phyloP scores from a whole-genome alignment of 2,888 invertebrate species.

The Anthrax anthrax region DNA sequence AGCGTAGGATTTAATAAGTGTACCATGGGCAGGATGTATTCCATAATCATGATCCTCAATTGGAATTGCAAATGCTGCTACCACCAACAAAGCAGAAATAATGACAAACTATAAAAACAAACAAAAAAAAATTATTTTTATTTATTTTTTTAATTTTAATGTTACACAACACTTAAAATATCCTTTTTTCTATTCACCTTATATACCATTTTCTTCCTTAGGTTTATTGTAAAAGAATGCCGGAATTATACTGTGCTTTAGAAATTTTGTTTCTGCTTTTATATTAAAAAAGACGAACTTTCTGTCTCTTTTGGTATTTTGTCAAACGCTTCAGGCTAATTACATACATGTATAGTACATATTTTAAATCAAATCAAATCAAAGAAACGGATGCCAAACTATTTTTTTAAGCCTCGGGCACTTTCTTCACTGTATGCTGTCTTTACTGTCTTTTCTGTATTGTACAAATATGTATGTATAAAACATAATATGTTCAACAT shows the following conservation, averaged over 20 bases:
- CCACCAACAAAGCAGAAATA: slow-evolving; percentile 5
- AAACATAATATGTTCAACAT: too few species aligned
- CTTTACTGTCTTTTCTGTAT: neutral
- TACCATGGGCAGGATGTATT: neutral
- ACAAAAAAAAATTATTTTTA: neutral
- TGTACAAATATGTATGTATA: too few species aligned
- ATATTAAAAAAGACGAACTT: neutral
- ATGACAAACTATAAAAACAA: slow-evolving; percentile 7
- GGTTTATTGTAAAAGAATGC: neutral
- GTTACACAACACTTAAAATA: neutral
- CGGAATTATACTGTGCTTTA: neutral
- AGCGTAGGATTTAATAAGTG: neutral
- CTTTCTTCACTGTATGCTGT: neutral
- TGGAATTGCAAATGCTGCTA: slow-evolving; percentile 6
- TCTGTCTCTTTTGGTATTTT: neutral
- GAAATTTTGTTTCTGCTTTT: neutral
- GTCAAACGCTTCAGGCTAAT: neutral
- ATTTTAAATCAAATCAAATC: too few species aligned
- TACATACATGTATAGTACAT: too few species aligned
- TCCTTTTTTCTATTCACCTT: slow-evolving; percentile 2
- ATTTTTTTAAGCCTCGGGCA: neutral
- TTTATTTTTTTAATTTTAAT: neutral
- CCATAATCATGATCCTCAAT: slow-evolving; percentile 3
- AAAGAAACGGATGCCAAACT: neutral
- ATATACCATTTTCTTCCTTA: slow-evolving; percentile 1